These are phyloP conservation scores for Hipparchia semele DNA, from an alignment of 2,888 invertebrate species.

Conservation along the genomic window DNA sequence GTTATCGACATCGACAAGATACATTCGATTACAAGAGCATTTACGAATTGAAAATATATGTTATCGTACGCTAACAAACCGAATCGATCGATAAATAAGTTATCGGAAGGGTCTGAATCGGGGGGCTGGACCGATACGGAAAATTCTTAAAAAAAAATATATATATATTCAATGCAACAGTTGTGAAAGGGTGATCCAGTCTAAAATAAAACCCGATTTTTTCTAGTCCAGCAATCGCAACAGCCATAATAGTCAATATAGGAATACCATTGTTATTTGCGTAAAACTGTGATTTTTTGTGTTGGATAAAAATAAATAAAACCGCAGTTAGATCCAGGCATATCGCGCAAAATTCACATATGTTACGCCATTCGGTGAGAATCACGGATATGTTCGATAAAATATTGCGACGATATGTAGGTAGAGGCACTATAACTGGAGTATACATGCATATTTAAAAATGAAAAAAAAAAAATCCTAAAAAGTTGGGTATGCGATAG, in stretches of 20 bases:
- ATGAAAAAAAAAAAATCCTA: no score
- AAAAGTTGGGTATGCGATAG: no score
- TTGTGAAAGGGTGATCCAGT: neutral
- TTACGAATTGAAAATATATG: no score
- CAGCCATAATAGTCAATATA: neutral
- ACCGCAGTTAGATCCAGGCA: neutral
- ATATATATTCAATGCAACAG: neutral
- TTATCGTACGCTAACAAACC: no score
- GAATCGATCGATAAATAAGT: no score
- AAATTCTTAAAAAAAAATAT: no score
- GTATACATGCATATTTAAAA: no score
- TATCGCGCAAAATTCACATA: neutral
- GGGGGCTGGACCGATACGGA: no score
- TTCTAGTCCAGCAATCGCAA: neutral
- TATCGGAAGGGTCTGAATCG: no score
- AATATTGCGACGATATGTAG: neutral
- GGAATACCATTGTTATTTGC: constrained; percentile 2
- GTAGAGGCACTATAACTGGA: no score
- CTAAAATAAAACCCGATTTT: neutral
- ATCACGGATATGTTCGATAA: constrained; percentile 8
- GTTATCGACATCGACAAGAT: no score
- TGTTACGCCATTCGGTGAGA: neutral
- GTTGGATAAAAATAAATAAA: neutral
- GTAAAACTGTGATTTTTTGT: neutral
- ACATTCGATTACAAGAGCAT: no score